A percentile compares a stretch with the other conserved stretches of the same genome.
These are phyloP conservation scores for Emydoidea blandingii DNA, from an alignment of 2,797 vertebrate species.

Conservation along the genomic window DNA sequence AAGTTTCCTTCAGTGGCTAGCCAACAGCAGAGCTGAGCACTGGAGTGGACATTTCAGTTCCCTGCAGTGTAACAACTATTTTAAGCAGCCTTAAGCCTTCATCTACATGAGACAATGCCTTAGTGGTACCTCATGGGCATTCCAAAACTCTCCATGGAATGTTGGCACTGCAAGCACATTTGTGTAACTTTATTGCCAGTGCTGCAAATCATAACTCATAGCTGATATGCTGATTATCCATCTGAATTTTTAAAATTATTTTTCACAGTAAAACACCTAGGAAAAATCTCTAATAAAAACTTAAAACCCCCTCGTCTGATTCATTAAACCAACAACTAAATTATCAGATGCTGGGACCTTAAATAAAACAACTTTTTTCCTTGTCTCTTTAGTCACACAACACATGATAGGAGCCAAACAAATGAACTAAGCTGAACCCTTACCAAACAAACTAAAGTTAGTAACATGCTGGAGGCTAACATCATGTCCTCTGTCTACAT, in stretches of 20 bases:
- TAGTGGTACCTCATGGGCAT: neutral
- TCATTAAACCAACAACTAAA: slow-evolving; percentile 57
- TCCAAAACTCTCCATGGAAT: neutral
- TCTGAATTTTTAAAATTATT: slow-evolving; percentile 18
- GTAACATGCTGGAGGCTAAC: slow-evolving; percentile 74
- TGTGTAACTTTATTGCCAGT: neutral
- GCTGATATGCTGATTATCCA: slow-evolving; percentile 21
- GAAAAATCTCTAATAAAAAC: slow-evolving; percentile 1
- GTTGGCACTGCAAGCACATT: neutral
- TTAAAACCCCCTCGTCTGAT: slow-evolving; percentile 30
- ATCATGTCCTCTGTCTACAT: slow-evolving; percentile 65
- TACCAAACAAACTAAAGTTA: slow-evolving; percentile 70
- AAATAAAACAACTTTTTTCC: slow-evolving; percentile 35
- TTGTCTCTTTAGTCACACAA: slow-evolving; percentile 52
- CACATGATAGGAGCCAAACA: slow-evolving; percentile 32
- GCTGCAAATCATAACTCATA: neutral
- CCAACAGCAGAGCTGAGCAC: neutral
- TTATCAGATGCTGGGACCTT: slow-evolving; percentile 61
- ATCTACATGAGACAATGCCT: neutral
- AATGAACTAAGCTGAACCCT: slow-evolving; percentile 72
- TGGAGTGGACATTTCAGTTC: slow-evolving; percentile 8
- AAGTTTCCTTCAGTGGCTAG: slow-evolving; percentile 37
- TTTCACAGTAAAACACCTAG: neutral
- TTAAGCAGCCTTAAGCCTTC: neutral
- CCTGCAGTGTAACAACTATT: neutral